Evolutionary conservation across 1,140 invertebrate genomes (phyloP), one percentile per base, ranked within the genome.

Genomic region (Maniola jurtina): DNA sequence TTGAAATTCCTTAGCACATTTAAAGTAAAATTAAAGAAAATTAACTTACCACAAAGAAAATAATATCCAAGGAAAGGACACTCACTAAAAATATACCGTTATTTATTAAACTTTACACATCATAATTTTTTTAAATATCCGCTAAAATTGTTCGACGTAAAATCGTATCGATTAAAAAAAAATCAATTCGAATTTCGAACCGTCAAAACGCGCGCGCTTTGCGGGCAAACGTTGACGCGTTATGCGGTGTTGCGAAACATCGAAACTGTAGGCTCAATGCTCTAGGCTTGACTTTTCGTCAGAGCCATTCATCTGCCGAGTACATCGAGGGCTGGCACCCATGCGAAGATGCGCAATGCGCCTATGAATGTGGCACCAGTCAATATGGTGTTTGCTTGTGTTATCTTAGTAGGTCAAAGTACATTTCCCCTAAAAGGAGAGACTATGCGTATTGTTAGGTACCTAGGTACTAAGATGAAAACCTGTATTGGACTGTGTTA

Each of bases 201-300:
- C 47, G 56, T 65, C 52, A 59, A 50, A 50, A 25, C 62, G 62
- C 62, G 62, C 62, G 62, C 62, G 62, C 62, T 64, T 64, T 57
- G 47, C 62, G 54, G 45, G 33, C 13, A 34, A 57, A 45, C 8
- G 52, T 55, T 34, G 10, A 14, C 25, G 52, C 47, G 56, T 59
- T 57, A 25, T 65, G 47, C 33, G 56, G 14, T 50, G 56, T 59
- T 65, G 42, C 63, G 56, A 65, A 65, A 65, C 42, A 9, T 45
- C 42, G 11, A 6, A 13, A 45, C 42, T 45, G 42, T 45, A 45
- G 5, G 42, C 48, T 52, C 14, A 16, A 52, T 5, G 13, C n/a
- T 55, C 52, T 55, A 16, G 52, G 52, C 52, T 55, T 34, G 52
- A 55, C 52, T 55, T 55, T 55, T 34, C 6, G 25, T 52, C 6